These are phyloP conservation scores for Odontophorus gujanensis DNA, from an alignment of 2,113 vertebrate genomes.

Conservation along the genomic window DNA sequence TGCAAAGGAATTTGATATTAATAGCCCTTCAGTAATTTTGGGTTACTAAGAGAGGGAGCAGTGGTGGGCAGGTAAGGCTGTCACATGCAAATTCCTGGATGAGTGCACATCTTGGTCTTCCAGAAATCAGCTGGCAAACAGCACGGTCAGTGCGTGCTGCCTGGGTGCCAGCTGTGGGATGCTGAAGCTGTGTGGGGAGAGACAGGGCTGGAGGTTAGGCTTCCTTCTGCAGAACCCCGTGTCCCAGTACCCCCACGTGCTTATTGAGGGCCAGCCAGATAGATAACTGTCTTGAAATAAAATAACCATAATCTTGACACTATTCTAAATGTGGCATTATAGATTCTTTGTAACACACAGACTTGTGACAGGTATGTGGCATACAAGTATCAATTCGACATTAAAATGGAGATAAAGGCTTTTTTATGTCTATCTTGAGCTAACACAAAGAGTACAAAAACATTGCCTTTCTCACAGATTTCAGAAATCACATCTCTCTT, in stretches of 20 bases:
- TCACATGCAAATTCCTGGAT: neutral
- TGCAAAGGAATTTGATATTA: neutral
- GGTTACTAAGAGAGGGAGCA: neutral
- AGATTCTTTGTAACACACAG: neutral
- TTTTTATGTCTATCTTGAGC: neutral
- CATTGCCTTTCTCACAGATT: neutral
- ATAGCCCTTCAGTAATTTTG: neutral
- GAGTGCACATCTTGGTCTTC: neutral
- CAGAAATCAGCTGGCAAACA: neutral
- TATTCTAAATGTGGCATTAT: neutral
- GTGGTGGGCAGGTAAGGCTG: neutral
- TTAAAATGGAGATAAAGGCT: neutral
- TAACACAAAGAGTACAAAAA: neutral
- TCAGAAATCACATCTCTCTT: neutral
- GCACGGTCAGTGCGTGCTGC: fast-evolving
- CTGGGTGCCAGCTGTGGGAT: fast-evolving
- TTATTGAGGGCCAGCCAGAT: neutral
- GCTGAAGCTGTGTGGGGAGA: neutral
- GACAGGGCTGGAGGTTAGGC: fast-evolving
- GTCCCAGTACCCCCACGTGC: fast-evolving
- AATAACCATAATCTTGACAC: neutral
- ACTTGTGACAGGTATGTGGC: neutral
- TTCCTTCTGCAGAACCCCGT: neutral
- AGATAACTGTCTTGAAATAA: neutral
- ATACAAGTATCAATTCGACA: neutral